Evolutionary conservation across 2,888 invertebrate species (phyloP).

Genomic region (Meta bourneti): DNA sequence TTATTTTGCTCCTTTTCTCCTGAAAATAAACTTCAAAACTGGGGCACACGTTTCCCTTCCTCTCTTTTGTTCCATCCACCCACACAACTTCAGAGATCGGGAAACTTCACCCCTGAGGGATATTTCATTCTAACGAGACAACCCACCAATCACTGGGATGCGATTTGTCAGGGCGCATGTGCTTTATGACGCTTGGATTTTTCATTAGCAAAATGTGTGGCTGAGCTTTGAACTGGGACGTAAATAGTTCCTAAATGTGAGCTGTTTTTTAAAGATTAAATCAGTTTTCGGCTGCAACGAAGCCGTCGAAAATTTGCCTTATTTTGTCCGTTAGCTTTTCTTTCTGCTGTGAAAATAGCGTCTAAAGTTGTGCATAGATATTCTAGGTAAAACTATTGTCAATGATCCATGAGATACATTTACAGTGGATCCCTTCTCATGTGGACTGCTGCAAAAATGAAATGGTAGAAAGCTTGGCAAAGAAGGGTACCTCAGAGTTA

Average conservation of each 20-base stretch:
- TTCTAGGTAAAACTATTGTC: no score
- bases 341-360: no score
- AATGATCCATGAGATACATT: no score
- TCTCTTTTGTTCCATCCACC: background rate
- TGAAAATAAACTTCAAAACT: background rate
- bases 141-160: background rate
- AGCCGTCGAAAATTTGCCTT: no score
- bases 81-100: background rate
- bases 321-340: no score
- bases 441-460: no score
- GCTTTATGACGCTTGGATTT: background rate
- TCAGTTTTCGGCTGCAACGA: no score
- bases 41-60: background rate
- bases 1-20: background rate
- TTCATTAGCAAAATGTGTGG: background rate
- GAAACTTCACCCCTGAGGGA: background rate
- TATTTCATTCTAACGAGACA: background rate
- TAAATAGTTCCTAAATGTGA: background rate
- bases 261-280: background rate
- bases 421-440: no score
- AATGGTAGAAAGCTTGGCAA: no score
- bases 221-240: background rate
- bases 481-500: no score
- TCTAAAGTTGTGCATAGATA: no score
- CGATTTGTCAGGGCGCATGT: no score